A percentile compares a stretch with the other conserved stretches of the same genome.
Evolutionary conservation across 1,140 invertebrate species (phyloP).

Genomic region (Lerema accius): DNA sequence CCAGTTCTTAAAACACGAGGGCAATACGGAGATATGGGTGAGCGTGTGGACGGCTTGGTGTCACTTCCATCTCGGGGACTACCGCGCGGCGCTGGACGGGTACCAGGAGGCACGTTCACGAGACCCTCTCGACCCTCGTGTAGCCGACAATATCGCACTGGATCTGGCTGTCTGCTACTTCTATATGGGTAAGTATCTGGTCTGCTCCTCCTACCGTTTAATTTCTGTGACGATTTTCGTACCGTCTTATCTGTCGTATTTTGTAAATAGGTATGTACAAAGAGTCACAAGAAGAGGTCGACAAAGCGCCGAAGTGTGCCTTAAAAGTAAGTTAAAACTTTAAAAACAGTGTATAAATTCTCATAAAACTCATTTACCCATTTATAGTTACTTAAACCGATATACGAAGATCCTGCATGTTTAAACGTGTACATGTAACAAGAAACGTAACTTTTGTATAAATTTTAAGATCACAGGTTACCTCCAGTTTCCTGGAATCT

Average conservation of each 20-base stretch:
- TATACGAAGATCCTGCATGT: no score
- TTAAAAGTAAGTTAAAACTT: slow-evolving; percentile 83
- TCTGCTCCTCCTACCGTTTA: neutral
- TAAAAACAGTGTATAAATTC: no score
- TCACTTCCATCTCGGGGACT: slow-evolving; percentile 97
- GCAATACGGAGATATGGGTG: slow-evolving; percentile 84
- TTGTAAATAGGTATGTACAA: slow-evolving; percentile 83
- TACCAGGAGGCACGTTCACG: slow-evolving; percentile 84
- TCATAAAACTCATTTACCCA: no score
- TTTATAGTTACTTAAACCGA: no score
- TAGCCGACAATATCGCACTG: slow-evolving; percentile 84
- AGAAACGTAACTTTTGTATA: no score
- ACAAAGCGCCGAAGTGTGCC: slow-evolving; percentile 83
- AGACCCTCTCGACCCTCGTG: slow-evolving; percentile 63
- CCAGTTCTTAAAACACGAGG: slow-evolving; percentile 75
- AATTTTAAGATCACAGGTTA: no score
- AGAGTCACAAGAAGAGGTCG: slow-evolving; percentile 86
- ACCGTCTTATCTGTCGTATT: neutral
- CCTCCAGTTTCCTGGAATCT: no score
- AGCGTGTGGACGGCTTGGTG: slow-evolving; percentile 97
- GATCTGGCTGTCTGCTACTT: slow-evolving; percentile 98
- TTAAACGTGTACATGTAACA: no score
- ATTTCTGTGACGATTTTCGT: neutral
- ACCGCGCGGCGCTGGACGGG: slow-evolving; percentile 91
- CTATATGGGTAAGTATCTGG: slow-evolving; percentile 94